Base-by-base conservation (phyloP, 30 jellyfish, hydroid and myxozoan genomes). In the Hydractinia echinata region DNA sequence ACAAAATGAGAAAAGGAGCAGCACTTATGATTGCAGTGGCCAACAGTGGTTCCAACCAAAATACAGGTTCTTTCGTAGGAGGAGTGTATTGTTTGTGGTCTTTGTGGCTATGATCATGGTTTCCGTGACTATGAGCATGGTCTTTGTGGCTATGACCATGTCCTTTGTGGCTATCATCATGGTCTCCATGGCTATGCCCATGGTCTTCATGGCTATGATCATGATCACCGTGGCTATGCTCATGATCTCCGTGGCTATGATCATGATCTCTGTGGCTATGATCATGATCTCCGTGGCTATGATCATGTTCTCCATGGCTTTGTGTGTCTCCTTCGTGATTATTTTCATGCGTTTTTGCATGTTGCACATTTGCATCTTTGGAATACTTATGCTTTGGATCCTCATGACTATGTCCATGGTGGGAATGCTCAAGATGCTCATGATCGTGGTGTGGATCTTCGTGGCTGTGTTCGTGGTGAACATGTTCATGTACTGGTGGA, bases 11-110 rank as follows among this genome's bases (percentile, higher is more conserved):
- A 79, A 94, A 94, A 66, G 99, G 99, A 13, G 96, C 96, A 54
- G 96, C 96, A 88, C 99, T 94, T 11, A 94, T 94, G 73, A 88
- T 53, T 16, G 95, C 85, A 15, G 99, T 94, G 7, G 99, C 88
- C 8, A 79, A 52, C 9, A 94, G 84, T 54, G 99, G 86, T 69
- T 92, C 96, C 66, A 92, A 76, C 98, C 98, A 92, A 56, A 87
- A 16, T 10, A 79, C 83, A 5, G 83, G 86, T 76, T 51, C 82
- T 10, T 76, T 76, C 51, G 19, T 55, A 15, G 84, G 84, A 21
- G 84, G 84, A 50, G 16, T 78, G 51, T n/a, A 71, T n/a, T 30
- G 81, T 71, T 83, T 54, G 10, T 61, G 79, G 53, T 62, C 58
- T 6, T 54, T 19, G 53, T 30, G 66, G 19, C 13, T 50, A 68